Evolutionary conservation across 2,797 vertebrate species (phyloP).

Genomic region (Karalla daura): DNA sequence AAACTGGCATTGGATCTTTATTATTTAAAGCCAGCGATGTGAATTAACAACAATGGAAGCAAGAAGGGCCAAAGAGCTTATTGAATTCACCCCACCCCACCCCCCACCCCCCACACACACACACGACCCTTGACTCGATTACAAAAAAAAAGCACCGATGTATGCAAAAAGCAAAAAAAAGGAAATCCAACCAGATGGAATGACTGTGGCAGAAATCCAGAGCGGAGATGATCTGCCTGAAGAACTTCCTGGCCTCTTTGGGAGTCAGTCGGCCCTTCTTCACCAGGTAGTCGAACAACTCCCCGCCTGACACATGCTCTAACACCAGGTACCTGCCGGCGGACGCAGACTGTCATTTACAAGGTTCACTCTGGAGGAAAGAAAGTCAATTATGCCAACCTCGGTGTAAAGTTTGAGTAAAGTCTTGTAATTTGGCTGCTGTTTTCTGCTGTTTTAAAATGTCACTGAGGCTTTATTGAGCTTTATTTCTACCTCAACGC

Average conservation of each 20-base stretch:
- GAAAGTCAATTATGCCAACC: background rate
- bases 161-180: constrained; percentile 36
- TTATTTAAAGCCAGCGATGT: background rate
- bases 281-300: constrained; percentile 93
- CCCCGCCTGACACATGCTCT: constrained; percentile 95
- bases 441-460: constrained; percentile 11
- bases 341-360: background rate
- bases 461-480: background rate
- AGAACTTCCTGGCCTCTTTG: constrained; percentile 94
- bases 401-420: background rate
- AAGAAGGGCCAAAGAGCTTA: constrained; percentile 4
- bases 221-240: constrained; percentile 95
- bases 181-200: constrained; percentile 94
- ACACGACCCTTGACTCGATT: constrained; percentile 5
- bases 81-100: background rate
- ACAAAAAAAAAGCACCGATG: constrained; percentile 4
- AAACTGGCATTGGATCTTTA: background rate
- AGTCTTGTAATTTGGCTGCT: background rate
- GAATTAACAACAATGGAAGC: background rate
- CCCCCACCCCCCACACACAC: too few relatives aligned
- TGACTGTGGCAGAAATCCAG: constrained; percentile 96
- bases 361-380: background rate
- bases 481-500: constrained; percentile 24
- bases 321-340: constrained; percentile 89
- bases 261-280: constrained; percentile 94